phyloP scores from a whole-genome alignment of 1,140 invertebrate species.

The Dreissena rostriformis region DNA sequence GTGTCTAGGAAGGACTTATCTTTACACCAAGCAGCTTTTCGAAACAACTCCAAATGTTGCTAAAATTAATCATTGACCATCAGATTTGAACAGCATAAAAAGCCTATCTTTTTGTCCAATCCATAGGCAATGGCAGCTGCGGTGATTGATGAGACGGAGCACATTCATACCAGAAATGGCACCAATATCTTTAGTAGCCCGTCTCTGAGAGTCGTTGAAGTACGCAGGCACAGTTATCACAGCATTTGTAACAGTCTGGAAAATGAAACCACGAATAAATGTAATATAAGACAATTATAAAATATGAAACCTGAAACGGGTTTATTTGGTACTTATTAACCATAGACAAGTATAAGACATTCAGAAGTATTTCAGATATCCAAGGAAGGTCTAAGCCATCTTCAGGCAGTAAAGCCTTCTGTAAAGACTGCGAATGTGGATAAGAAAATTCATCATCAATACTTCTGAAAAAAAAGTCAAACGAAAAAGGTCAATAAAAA shows the following conservation, averaged over 20 bases:
- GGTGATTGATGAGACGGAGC: slow-evolving; percentile 83
- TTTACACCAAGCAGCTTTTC: not conserved
- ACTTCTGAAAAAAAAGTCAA: too few species aligned
- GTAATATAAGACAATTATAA: not conserved
- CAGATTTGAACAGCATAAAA: slow-evolving; percentile 78
- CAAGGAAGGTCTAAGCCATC: too few species aligned
- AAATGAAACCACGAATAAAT: slow-evolving; percentile 22
- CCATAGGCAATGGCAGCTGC: slow-evolving; percentile 83
- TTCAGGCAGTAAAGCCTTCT: too few species aligned
- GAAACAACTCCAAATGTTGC: not conserved
- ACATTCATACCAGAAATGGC: slow-evolving; percentile 84
- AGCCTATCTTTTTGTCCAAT: slow-evolving; percentile 83
- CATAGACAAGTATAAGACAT: too few species aligned
- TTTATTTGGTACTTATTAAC: too few species aligned
- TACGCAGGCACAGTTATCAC: slow-evolving; percentile 83
- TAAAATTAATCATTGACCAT: not conserved
- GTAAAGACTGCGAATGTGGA: too few species aligned
- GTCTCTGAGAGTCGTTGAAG: slow-evolving; percentile 83
- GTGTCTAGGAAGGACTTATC: not conserved
- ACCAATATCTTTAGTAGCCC: slow-evolving; percentile 84
- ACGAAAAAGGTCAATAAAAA: too few species aligned
- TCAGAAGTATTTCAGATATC: too few species aligned
- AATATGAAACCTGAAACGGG: slow-evolving; percentile 84
- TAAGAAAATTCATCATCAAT: too few species aligned
- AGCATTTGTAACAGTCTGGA: slow-evolving; percentile 78